Evolutionary conservation across 2,113 vertebrate species (phyloP), one percentile per base, ranked within the genome.

Genomic region (Chloropsis cyanopogon): DNA sequence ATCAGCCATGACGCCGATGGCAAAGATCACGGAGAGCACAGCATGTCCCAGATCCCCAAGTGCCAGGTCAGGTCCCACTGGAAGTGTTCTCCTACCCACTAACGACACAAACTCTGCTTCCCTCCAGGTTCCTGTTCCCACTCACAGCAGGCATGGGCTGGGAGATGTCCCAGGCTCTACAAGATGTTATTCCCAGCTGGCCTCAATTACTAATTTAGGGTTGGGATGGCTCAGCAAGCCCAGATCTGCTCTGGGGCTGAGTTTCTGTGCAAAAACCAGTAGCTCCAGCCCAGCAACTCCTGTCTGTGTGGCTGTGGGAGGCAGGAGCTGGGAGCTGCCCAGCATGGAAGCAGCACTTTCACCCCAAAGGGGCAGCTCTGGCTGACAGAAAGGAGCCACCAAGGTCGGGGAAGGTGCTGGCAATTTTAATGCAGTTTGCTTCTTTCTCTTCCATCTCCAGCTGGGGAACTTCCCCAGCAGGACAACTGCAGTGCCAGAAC

Each of bases 1-100:
- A 77, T 41, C 0, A 0, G 63, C 83, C 0, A 0, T n/a, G 76
- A 72, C 26, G 17, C 37, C 0, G 0, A 53, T 8, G 59, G 50
- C 63, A 88, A 37, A 72, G 87, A 57, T 20, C 18, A 2, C 33
- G 69, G 65, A 49, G 66, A 52, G 80, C 54, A 33, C 71, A 25
- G 59, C 9, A 2, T 4, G 42, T 53, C 52, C 65, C 92, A 85
- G 44, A 86, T 42, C 46, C 84, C 50, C 63, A 7, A 0, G 4
- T 20, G 19, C 20, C 29, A 52, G 50, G 37, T 28, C 73, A 65
- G 54, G 28, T 77, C 85, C 65, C 2, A 1, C 31, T 87, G 73
- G 61, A 52, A 41, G 31, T 49, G 37, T 20, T 50, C 65, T 82
- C 86, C 49, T 69, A 33, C 24, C 17, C 72, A 33, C 33, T 25